Base-by-base conservation (phyloP, 2,113 vertebrate genomes). In the Pseudolaguvia tuberculata region DNA sequence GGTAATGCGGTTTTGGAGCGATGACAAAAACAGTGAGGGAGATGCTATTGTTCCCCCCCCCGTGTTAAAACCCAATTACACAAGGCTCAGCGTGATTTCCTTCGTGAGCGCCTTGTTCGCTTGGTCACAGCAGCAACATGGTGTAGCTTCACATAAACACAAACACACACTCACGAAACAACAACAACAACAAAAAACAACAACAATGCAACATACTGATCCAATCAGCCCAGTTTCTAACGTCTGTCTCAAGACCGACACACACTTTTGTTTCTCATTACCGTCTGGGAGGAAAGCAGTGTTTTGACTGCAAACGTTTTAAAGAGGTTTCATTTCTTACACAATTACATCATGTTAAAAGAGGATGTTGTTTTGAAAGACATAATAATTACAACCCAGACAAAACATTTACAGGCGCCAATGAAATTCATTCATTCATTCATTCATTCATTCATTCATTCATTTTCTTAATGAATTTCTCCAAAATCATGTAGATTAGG, bases 31-130 rank as follows among this genome's bases (percentile, higher is more conserved):
- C 79, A 72, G 84, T 85, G 84, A 84, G 83, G 79, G 84, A 90
- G 79, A 75, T 75, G 75, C 82, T 89, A 88, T 88, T 89, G 88
- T 85, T 90, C 86, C 84, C 85, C 85, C 86, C 84, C 85, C 85
- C 81, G 73, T 52, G 86, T 89, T 90, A 89, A 89, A 90, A 90
- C 81, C 72, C 86, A 88, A 90, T 90, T 88, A 90, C 78, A 81
- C 85, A 83, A 87, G 72, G 79, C 83, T 84, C 82, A 80, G 79
- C 77, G 69, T 80, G 75, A 88, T 85, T 87, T 82, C 83, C 78
- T 80, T 76, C 72, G 48, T 69, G 48, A 59, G 66, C 47, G 25
- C 71, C 21, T 18, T n/a, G 70, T 78, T 73, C 27, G 65, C 73
- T 73, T 78, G 70, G 73, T 73, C 78, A 75, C 69, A 61, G 73